A percentile compares a stretch with the other conserved stretches of the same genome.
phyloP scores from a whole-genome alignment of 2,797 vertebrate species.

The Pogonophryne albipinna region DNA sequence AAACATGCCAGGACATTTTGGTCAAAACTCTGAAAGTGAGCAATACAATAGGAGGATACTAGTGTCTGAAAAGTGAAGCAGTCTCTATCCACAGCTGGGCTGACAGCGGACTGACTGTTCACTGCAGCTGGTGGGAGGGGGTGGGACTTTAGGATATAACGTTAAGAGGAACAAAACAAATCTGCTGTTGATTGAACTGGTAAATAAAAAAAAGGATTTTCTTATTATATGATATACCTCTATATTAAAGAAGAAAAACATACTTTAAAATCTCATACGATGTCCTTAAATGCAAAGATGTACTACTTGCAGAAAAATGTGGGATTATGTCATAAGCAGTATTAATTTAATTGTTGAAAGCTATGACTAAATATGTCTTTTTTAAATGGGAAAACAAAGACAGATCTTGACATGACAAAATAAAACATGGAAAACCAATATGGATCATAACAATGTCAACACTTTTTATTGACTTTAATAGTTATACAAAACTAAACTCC shows the following conservation, averaged over 20 bases:
- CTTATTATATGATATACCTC: neutral
- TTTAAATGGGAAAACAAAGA: neutral
- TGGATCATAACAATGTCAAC: too few species aligned
- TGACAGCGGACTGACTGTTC: conserved; percentile 55
- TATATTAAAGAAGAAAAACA: neutral
- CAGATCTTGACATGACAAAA: neutral
- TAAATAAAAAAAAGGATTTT: neutral
- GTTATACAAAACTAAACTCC: too few species aligned
- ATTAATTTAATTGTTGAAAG: neutral
- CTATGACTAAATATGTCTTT: neutral
- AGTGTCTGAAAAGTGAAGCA: conserved; percentile 54
- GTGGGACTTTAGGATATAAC: neutral
- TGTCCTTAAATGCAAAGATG: neutral
- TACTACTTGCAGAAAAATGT: neutral
- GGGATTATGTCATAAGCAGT: neutral
- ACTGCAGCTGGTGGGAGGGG: conserved; percentile 12
- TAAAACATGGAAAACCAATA: neutral
- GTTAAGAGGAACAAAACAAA: conserved; percentile 6
- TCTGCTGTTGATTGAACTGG: neutral
- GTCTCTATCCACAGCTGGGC: conserved; percentile 45
- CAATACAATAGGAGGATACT: conserved; percentile 61
- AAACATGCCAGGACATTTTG: conserved; percentile 78
- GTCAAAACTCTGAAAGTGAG: conserved; percentile 77
- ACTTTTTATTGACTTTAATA: neutral
- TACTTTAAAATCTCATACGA: neutral